Conservation (phyloP, 2,113 vertebrate species). For the Rhinichthys klamathensis region DNA sequence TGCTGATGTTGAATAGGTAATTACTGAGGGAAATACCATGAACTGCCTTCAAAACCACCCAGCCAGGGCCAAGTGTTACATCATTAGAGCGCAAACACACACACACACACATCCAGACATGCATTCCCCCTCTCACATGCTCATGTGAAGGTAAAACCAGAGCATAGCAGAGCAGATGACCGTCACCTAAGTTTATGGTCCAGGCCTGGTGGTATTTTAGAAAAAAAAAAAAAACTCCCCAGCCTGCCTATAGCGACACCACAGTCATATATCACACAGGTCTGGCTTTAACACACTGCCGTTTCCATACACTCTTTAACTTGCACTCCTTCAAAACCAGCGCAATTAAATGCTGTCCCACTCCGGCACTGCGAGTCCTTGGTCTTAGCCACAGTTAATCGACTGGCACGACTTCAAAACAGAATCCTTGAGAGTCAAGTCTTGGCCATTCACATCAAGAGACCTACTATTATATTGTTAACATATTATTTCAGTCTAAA, state of each 20-base stretch:
- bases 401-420: slow-evolving; percentile 61
- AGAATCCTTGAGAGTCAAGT: slow-evolving; percentile 26
- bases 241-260: slow-evolving; percentile 49
- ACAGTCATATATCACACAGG: slow-evolving; percentile 55
- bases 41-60: slow-evolving; percentile 59
- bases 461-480: slow-evolving; percentile 57
- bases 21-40: slow-evolving; percentile 59
- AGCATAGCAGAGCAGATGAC: slow-evolving; percentile 56
- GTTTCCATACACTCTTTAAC: slow-evolving; percentile 49
- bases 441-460: slow-evolving; percentile 55
- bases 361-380: slow-evolving; percentile 41
- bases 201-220: slow-evolving; percentile 56
- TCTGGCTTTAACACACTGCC: slow-evolving; percentile 51
- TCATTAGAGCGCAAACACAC: slow-evolving; percentile 59
- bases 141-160: slow-evolving; percentile 52
- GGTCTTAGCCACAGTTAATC: slow-evolving; percentile 58
- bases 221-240: slow-evolving; percentile 17
- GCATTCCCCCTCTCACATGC: slow-evolving; percentile 32
- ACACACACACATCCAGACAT: slow-evolving; percentile 43
- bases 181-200: slow-evolving; percentile 57
- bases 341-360: slow-evolving; percentile 58
- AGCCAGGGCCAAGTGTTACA: slow-evolving; percentile 64
- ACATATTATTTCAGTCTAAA: slow-evolving; percentile 58
- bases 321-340: slow-evolving; percentile 40
- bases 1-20: slow-evolving; percentile 56